These are phyloP conservation scores for Orthosia gothica DNA, from an alignment of 2,888 invertebrate genomes.

Conservation along the genomic window DNA sequence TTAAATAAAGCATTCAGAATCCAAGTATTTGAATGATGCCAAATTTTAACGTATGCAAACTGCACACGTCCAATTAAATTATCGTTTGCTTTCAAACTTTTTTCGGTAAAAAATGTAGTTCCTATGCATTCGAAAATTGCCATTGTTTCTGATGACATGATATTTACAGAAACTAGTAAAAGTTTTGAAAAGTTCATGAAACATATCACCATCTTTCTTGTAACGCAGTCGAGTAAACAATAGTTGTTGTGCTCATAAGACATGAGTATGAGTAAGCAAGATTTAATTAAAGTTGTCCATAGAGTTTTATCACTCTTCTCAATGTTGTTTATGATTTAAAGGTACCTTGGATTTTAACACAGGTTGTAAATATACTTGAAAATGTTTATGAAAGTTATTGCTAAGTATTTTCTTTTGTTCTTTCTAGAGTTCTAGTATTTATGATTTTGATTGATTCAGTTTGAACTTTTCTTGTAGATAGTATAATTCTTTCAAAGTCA, in stretches of 20 bases:
- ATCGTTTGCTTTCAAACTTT: background rate
- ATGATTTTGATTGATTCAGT: background rate
- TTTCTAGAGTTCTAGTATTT: background rate
- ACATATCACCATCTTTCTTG: background rate
- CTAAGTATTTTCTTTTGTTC: background rate
- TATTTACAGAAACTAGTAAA: background rate
- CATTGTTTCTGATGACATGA: background rate
- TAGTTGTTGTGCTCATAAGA: slow-evolving; percentile 13
- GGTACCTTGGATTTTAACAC: slow-evolving; percentile 4
- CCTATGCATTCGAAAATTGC: background rate
- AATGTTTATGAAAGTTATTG: background rate
- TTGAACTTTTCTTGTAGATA: background rate
- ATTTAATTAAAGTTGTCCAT: slow-evolving; percentile 17
- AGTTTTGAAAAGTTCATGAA: background rate
- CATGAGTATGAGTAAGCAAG: slow-evolving; percentile 9
- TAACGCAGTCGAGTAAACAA: slow-evolving; percentile 7
- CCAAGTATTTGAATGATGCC: background rate
- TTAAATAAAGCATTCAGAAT: background rate
- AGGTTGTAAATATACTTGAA: slow-evolving; percentile 4
- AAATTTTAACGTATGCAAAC: background rate
- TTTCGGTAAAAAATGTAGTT: background rate
- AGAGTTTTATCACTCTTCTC: slow-evolving; percentile 21
- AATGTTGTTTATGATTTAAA: slow-evolving; percentile 26
- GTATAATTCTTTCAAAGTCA: background rate
- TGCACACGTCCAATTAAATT: too few species aligned